phyloP scores from a whole-genome alignment of 2,888 invertebrate genomes.

The Leptogaster cylindrica region DNA sequence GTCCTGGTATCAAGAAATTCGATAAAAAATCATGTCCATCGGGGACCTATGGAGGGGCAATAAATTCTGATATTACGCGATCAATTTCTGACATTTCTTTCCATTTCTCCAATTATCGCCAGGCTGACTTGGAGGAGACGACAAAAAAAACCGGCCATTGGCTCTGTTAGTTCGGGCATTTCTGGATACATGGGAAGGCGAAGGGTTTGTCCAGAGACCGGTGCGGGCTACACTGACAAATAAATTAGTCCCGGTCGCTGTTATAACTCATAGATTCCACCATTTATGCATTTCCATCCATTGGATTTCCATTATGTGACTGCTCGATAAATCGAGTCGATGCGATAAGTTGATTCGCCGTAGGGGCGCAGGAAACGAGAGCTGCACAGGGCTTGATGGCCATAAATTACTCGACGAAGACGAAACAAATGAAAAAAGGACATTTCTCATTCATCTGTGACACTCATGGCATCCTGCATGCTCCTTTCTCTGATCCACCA shows the following conservation, averaged over 20 bases:
- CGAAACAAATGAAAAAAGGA: constrained; percentile 44
- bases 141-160: background rate
- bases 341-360: constrained; percentile 31
- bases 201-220: background rate
- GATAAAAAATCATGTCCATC: constrained; percentile 3
- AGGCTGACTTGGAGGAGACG: background rate
- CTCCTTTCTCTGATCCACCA: constrained; percentile 43
- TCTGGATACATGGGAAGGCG: no score
- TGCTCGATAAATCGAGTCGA: constrained; percentile 26
- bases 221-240: constrained; percentile 45
- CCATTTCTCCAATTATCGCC: constrained; percentile 29
- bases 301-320: no score
- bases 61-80: constrained; percentile 16
- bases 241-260: constrained; percentile 44
- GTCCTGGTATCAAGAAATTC: constrained; percentile 3
- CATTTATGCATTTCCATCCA: background rate
- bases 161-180: no score
- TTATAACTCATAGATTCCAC: constrained; percentile 35
- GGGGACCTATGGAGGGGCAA: background rate
- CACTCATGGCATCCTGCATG: constrained; percentile 45
- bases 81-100: constrained; percentile 1
- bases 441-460: constrained; percentile 47
- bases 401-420: constrained; percentile 42
- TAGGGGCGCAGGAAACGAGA: background rate
- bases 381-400: constrained; percentile 36